Evolutionary conservation across 1,140 invertebrate genomes (phyloP).

Genomic region (Glomeris maerens): DNA sequence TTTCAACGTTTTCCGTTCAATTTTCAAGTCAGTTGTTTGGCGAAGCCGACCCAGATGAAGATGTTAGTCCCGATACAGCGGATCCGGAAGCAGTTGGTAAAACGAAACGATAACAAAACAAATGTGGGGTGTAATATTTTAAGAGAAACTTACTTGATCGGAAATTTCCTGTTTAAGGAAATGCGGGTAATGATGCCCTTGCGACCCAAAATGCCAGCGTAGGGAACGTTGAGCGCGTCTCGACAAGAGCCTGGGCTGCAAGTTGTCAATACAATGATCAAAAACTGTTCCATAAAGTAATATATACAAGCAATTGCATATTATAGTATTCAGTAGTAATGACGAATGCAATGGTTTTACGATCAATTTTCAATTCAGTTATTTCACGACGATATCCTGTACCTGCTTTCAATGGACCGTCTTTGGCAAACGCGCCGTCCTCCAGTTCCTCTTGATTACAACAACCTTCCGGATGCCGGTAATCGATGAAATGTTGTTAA

Average conservation of each 20-base stretch:
- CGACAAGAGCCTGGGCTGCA: slow-evolving; percentile 81
- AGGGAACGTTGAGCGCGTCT: slow-evolving; percentile 61
- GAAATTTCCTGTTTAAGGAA: slow-evolving; percentile 26
- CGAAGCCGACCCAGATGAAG: slow-evolving; percentile 87
- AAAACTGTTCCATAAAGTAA: slow-evolving; percentile 39
- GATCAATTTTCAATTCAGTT: slow-evolving; percentile 40
- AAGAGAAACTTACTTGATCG: not conserved
- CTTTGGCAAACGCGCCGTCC: slow-evolving; percentile 77
- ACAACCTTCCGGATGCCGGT: slow-evolving; percentile 46
- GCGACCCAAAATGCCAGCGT: slow-evolving; percentile 34
- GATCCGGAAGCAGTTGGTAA: slow-evolving; percentile 67
- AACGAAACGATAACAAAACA: too few relatives aligned
- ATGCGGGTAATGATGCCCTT: slow-evolving; percentile 38
- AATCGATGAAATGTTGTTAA: not conserved
- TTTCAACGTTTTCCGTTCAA: slow-evolving; percentile 11
- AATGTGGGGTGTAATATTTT: not conserved
- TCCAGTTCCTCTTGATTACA: slow-evolving; percentile 64
- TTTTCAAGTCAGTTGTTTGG: slow-evolving; percentile 84
- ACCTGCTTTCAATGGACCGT: slow-evolving; percentile 85
- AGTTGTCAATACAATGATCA: slow-evolving; percentile 65
- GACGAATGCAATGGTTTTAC: not conserved
- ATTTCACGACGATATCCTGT: slow-evolving; percentile 90
- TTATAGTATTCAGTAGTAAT: slow-evolving; percentile 1
- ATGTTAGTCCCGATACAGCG: slow-evolving; percentile 91
- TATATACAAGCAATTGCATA: not conserved